A percentile compares a stretch with the other conserved stretches of the same genome.
Evolutionary conservation across 2,888 invertebrate species (phyloP).

Genomic region (Atethmia centrago): DNA sequence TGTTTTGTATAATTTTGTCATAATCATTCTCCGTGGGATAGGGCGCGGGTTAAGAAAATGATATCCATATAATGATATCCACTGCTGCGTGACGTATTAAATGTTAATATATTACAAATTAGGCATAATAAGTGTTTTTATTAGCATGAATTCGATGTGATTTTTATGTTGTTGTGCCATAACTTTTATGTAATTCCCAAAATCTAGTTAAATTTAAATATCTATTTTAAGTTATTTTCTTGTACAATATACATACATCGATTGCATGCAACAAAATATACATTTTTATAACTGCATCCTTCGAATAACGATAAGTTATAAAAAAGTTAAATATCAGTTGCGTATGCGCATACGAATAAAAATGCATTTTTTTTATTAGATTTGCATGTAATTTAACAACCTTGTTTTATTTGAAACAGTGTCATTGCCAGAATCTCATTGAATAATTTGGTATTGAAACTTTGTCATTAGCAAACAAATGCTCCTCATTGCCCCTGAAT

Average conservation of each 20-base stretch:
- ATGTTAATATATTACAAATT: constrained; percentile 22
- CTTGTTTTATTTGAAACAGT: constrained; percentile 28
- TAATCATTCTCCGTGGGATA: constrained; percentile 21
- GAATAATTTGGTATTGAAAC: constrained; percentile 25
- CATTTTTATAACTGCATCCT: background rate
- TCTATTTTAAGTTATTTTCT: too few relatives aligned
- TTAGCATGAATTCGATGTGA: constrained; percentile 22
- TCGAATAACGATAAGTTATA: constrained; percentile 1
- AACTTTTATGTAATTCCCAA: constrained; percentile 5
- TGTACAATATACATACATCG: constrained; percentile 1
- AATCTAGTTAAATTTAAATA: constrained; percentile 13
- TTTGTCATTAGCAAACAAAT: constrained; percentile 26
- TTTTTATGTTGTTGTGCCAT: constrained; percentile 8
- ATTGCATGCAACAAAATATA: background rate
- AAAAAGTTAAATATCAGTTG: background rate
- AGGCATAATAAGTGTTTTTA: constrained; percentile 18
- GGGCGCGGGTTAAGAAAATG: constrained; percentile 19
- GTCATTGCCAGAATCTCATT: constrained; percentile 51
- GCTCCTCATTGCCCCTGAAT: background rate
- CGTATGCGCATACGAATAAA: constrained; percentile 2
- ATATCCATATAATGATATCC: constrained; percentile 13
- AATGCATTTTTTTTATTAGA: constrained; percentile 10
- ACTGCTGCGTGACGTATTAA: constrained; percentile 16
- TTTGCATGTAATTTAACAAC: constrained; percentile 21
- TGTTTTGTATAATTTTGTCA: background rate